Percentiles rank a stretch among this genome's conserved stretches.
phyloP scores from a whole-genome alignment of 2,797 vertebrate genomes.

The Loris lydekkerianus region DNA sequence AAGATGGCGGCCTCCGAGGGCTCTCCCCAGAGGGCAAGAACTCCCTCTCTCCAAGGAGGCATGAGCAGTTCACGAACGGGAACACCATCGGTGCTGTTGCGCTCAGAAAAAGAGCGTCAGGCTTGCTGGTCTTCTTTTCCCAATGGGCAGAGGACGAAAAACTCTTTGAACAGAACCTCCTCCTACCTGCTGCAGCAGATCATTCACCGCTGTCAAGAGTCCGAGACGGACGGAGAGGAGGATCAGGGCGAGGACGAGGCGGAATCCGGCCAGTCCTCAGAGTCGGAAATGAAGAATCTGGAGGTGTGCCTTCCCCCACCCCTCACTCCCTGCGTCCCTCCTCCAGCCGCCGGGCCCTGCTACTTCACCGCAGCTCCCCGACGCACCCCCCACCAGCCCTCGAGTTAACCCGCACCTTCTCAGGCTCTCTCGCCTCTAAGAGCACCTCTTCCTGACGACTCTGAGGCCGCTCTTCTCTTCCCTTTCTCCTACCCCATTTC shows the following conservation, averaged over 20 bases:
- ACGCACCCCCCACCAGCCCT: background rate
- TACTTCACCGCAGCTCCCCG: background rate
- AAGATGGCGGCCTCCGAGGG: conserved; percentile 78
- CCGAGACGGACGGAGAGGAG: background rate
- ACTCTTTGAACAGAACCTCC: conserved; percentile 13
- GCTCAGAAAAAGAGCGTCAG: background rate
- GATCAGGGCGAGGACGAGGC: background rate
- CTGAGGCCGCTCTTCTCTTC: background rate
- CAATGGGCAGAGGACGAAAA: background rate
- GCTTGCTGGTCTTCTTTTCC: background rate
- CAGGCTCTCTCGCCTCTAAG: background rate
- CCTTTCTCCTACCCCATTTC: background rate
- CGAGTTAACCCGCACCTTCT: background rate
- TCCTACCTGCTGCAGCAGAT: conserved; percentile 73
- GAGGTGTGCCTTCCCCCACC: conserved; percentile 80
- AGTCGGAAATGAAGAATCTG: conserved; percentile 66
- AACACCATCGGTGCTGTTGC: fast-evolving
- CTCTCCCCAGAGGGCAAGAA: fast-evolving
- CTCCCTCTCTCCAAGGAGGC: fast-evolving
- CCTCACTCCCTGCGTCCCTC: no score
- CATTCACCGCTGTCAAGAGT: conserved; percentile 13
- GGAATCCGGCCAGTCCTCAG: conserved; percentile 69
- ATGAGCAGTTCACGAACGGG: fast-evolving
- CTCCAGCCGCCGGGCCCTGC: background rate
- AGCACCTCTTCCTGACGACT: no score